Evolutionary conservation across 2,797 vertebrate genomes (phyloP).

Genomic region (Myripristis jacobus): DNA sequence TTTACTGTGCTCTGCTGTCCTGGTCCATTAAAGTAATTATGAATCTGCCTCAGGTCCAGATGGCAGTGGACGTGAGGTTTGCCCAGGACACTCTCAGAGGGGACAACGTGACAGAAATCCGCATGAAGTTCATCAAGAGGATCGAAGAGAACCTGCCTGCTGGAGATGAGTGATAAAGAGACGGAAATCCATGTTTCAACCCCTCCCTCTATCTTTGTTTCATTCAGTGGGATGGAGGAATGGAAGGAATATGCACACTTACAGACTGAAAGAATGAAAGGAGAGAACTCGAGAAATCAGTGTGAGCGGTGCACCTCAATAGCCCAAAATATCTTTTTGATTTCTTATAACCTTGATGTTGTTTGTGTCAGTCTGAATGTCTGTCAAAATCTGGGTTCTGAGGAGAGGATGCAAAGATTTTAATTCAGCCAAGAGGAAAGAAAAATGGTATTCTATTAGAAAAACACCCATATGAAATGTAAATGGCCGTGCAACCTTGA

Average conservation of each 20-base stretch:
- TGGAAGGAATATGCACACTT: conserved; percentile 19
- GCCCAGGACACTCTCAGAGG: conserved; percentile 96
- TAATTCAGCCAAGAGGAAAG: conserved; percentile 1
- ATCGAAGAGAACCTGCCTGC: conserved; percentile 98
- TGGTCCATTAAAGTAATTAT: conserved; percentile 1
- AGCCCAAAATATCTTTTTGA: conserved; percentile 12
- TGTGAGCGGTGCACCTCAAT: background rate
- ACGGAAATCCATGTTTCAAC: too few relatives aligned
- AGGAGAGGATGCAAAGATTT: background rate
- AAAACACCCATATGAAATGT: conserved; percentile 8
- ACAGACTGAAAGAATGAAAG: conserved; percentile 34
- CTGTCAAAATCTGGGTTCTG: background rate
- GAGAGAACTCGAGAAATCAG: conserved; percentile 24
- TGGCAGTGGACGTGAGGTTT: conserved; percentile 98
- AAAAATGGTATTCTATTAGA: conserved; percentile 14
- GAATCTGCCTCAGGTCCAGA: conserved; percentile 90
- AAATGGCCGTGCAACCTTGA: conserved; percentile 3
- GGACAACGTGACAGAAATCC: conserved; percentile 96
- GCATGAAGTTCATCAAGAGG: conserved; percentile 98
- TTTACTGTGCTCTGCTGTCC: too few relatives aligned
- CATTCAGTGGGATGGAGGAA: background rate
- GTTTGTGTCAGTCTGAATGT: conserved; percentile 2
- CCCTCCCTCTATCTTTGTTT: background rate
- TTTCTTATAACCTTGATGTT: conserved; percentile 12
- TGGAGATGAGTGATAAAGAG: conserved; percentile 87